Percentiles rank a stretch among this genome's conserved stretches.
Evolutionary conservation across 2,888 invertebrate genomes (phyloP).

Genomic region (Nyleta sp.): DNA sequence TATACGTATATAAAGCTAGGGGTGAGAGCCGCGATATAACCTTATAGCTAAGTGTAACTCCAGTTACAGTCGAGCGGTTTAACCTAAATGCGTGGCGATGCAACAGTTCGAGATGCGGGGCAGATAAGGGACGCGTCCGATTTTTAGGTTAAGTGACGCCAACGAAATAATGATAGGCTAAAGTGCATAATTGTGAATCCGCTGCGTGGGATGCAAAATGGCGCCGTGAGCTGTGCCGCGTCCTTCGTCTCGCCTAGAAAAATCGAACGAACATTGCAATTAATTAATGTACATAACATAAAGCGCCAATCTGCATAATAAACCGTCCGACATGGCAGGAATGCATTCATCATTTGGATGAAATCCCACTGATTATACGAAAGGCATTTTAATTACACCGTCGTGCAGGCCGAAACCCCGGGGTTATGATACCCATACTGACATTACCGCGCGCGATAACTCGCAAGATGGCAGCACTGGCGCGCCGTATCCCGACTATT

Average conservation of each 20-base stretch:
- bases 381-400: constrained; percentile 72
- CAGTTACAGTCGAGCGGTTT: no score
- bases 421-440: constrained; percentile 55
- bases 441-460: constrained; percentile 40
- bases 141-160: constrained; percentile 32
- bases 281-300: constrained; percentile 77
- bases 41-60: no score
- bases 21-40: no score
- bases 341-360: constrained; percentile 73
- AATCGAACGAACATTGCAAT: constrained; percentile 74
- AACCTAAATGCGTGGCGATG: constrained; percentile 10
- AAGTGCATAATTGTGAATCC: constrained; percentile 30
- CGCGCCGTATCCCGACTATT: constrained; percentile 1
- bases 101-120: constrained; percentile 2
- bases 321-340: constrained; percentile 70
- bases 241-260: constrained; percentile 72
- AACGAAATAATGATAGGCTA: constrained; percentile 32
- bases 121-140: constrained; percentile 2
- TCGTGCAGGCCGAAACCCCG: constrained; percentile 56
- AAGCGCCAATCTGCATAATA: constrained; percentile 77
- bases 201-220: constrained; percentile 68
- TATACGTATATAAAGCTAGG: no score
- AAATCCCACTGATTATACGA: constrained; percentile 63
- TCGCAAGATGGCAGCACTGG: constrained; percentile 34
- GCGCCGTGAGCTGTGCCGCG: constrained; percentile 68